Conservation (phyloP, 2,888 invertebrate genomes). For the Chalcosyrphus nemorum region DNA sequence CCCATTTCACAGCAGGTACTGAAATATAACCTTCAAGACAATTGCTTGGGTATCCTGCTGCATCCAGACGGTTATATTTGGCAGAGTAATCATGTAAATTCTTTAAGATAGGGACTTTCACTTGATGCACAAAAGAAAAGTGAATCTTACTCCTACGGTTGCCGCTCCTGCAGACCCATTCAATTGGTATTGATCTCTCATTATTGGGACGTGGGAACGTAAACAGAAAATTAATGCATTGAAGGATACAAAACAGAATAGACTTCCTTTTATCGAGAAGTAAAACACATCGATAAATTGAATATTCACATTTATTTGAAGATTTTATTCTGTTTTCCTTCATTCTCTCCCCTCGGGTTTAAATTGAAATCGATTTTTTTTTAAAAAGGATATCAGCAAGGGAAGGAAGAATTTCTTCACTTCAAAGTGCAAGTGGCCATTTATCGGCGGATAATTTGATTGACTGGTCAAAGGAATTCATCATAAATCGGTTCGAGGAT, state of each 20-base stretch:
- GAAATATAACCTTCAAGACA: slow-evolving; percentile 43
- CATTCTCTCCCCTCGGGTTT: slow-evolving; percentile 13
- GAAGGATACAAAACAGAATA: slow-evolving; percentile 40
- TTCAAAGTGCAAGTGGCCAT: slow-evolving; percentile 67
- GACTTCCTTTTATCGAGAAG: slow-evolving; percentile 47
- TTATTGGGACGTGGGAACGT: slow-evolving; percentile 74
- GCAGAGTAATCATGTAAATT: slow-evolving; percentile 72
- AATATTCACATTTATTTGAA: slow-evolving; percentile 43
- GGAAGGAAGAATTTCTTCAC: slow-evolving; percentile 41
- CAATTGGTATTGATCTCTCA: slow-evolving; percentile 70
- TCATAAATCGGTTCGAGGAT: slow-evolving; percentile 48
- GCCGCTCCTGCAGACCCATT: slow-evolving; percentile 21
- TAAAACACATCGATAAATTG: slow-evolving; percentile 37
- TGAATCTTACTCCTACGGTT: slow-evolving; percentile 43
- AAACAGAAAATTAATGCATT: slow-evolving; percentile 72
- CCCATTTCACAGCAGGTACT: slow-evolving; percentile 65
- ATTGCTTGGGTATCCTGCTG: slow-evolving; percentile 22
- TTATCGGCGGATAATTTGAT: slow-evolving; percentile 74
- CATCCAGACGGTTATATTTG: slow-evolving; percentile 44
- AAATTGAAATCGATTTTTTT: slow-evolving; percentile 64
- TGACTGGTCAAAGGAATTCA: slow-evolving; percentile 75
- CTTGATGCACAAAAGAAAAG: slow-evolving; percentile 43
- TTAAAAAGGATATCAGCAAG: slow-evolving; percentile 70
- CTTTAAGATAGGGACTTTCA: slow-evolving; percentile 66
- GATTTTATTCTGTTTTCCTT: neutral